Evolutionary conservation across 2,888 invertebrate species (phyloP).

Genomic region (Deroplatys truncata): DNA sequence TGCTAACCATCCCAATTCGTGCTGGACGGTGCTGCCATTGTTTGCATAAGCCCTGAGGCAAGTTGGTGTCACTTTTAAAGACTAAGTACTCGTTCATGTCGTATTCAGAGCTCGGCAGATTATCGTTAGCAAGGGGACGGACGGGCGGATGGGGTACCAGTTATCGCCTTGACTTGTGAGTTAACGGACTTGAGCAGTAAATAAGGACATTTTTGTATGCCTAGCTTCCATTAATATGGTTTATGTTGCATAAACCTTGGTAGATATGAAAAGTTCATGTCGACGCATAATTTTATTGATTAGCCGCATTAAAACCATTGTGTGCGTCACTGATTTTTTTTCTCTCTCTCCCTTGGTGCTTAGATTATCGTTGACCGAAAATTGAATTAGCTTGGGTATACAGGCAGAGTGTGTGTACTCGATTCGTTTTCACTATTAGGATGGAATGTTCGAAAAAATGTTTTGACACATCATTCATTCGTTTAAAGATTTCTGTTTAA

Average conservation of each 20-base stretch:
- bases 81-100: background rate
- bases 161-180: background rate
- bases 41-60: background rate
- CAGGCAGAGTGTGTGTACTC: background rate
- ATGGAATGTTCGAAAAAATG: too few relatives aligned
- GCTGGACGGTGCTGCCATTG: background rate
- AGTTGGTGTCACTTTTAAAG: background rate
- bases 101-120: background rate
- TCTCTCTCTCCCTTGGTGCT: background rate
- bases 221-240: background rate
- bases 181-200: background rate
- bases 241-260: background rate
- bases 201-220: background rate
- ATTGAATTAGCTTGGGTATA: background rate
- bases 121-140: background rate
- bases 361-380: background rate
- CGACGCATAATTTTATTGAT: background rate
- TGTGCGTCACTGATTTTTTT: background rate
- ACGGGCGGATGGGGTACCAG: background rate
- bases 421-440: background rate
- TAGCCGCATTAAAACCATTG: background rate
- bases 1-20: background rate
- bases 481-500: too few relatives aligned
- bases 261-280: background rate
- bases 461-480: too few relatives aligned